phyloP scores from a whole-genome alignment of 2,888 invertebrate genomes.

The Plebejus argus region DNA sequence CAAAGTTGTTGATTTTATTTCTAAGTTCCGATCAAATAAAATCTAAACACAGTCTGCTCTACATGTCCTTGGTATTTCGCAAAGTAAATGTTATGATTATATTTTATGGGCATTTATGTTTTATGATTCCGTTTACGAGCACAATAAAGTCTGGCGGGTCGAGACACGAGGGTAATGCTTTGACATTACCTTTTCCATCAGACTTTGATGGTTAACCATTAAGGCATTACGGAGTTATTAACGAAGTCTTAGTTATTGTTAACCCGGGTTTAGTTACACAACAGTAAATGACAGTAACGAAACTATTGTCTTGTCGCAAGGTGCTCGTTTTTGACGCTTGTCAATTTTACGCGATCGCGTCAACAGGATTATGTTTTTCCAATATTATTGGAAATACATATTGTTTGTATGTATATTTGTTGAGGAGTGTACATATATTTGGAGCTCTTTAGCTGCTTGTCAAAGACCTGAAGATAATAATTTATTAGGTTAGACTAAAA shows the following conservation, averaged over 20 bases:
- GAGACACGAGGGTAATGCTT: not conserved
- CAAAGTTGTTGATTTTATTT: too few species aligned
- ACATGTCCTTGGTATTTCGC: not conserved
- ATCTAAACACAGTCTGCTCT: not conserved
- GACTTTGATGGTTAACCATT: slow-evolving; percentile 17
- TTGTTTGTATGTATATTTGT: too few species aligned
- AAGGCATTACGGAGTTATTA: not conserved
- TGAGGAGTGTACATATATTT: too few species aligned
- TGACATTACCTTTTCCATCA: slow-evolving; percentile 22
- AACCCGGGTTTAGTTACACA: not conserved
- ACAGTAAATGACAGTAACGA: not conserved
- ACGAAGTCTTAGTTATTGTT: slow-evolving; percentile 10
- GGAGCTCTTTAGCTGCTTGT: too few species aligned
- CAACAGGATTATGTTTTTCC: too few species aligned
- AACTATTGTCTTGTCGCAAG: not conserved
- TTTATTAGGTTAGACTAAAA: too few species aligned
- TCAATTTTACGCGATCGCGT: not conserved
- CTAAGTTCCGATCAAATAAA: not conserved
- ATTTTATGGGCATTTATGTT: slow-evolving; percentile 1
- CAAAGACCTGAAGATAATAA: too few species aligned
- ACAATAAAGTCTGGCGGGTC: not conserved
- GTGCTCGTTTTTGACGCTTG: not conserved
- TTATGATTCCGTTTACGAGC: slow-evolving; percentile 6
- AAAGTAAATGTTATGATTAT: slow-evolving; percentile 1
- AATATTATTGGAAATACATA: too few species aligned